phyloP scores from a whole-genome alignment of 35 echinoderm and acorn worm genomes.

The Lytechinus variegatus region DNA sequence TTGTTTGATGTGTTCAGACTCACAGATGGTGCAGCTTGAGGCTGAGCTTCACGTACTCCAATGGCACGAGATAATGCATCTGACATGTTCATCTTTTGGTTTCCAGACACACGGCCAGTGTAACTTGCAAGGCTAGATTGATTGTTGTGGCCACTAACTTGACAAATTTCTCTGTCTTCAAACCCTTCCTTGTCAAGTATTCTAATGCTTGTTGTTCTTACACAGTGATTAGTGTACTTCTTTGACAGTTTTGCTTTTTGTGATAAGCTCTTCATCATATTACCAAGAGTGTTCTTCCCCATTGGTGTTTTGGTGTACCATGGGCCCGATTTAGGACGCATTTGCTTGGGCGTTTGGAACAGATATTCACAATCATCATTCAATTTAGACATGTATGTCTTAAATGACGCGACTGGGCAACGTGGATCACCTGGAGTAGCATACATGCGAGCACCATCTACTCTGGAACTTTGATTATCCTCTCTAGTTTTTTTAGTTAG shows the following conservation, averaged over 20 bases:
- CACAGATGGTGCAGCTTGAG: not conserved
- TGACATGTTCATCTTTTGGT: constrained; percentile 23
- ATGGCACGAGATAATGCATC: constrained; percentile 21
- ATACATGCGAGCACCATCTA: constrained; percentile 58
- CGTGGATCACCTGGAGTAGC: constrained; percentile 15
- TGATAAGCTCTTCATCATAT: constrained; percentile 68
- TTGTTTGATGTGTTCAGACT: not conserved
- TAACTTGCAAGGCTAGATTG: constrained; percentile 10
- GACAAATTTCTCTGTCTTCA: constrained; percentile 32
- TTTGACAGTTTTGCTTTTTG: constrained; percentile 55
- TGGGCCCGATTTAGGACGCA: not conserved
- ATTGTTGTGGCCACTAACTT: constrained; percentile 20
- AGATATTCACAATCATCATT: constrained; percentile 49
- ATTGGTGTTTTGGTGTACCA: constrained; percentile 61
- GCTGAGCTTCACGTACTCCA: constrained; percentile 1
- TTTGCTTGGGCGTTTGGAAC: constrained; percentile 58
- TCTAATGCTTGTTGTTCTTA: constrained; percentile 46
- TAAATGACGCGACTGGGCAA: constrained; percentile 57
- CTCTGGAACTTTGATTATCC: constrained; percentile 38
- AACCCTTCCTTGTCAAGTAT: constrained; percentile 26
- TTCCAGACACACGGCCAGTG: constrained; percentile 6
- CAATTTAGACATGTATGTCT: constrained; percentile 56
- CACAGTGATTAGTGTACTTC: constrained; percentile 64
- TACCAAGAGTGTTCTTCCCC: constrained; percentile 63
- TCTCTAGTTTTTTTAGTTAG: constrained; percentile 51